Percentiles rank a stretch among this genome's conserved stretches.
Conservation (phyloP, 2,113 vertebrate species). For the Ptilorrhoa leucosticta region DNA sequence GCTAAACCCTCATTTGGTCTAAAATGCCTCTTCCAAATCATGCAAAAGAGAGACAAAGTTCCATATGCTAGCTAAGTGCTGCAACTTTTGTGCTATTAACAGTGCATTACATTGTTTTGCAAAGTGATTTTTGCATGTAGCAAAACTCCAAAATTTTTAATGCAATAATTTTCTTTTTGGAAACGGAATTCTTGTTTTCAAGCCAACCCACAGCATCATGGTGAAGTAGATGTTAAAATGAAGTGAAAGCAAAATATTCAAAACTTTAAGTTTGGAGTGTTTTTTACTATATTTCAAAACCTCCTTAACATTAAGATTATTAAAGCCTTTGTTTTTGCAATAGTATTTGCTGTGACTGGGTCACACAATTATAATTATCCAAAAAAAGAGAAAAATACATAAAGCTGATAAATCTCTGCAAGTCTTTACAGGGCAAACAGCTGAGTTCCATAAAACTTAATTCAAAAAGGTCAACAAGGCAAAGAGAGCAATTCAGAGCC, state of each 20-base stretch:
- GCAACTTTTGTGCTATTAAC: background rate
- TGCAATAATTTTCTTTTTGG: background rate
- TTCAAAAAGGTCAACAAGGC: constrained; percentile 16
- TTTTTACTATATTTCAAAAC: background rate
- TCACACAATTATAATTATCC: background rate
- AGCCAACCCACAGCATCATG: background rate
- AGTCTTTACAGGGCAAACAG: background rate
- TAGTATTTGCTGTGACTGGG: background rate
- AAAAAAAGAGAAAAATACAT: background rate
- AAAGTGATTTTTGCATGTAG: background rate
- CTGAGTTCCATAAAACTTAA: constrained; percentile 6
- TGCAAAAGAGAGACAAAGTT: background rate
- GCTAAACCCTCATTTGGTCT: background rate
- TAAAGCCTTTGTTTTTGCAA: background rate
- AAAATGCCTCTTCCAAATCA: background rate
- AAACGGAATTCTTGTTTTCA: background rate
- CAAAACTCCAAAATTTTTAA: background rate
- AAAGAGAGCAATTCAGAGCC: background rate
- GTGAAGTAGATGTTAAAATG: fast-evolving
- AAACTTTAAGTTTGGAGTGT: background rate
- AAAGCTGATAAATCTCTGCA: background rate
- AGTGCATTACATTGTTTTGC: background rate
- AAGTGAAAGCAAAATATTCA: background rate
- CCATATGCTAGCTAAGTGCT: background rate
- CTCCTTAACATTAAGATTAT: background rate